These are phyloP conservation scores for Calycopis cecrops DNA, from an alignment of 1,140 invertebrate genomes.

Conservation along the genomic window DNA sequence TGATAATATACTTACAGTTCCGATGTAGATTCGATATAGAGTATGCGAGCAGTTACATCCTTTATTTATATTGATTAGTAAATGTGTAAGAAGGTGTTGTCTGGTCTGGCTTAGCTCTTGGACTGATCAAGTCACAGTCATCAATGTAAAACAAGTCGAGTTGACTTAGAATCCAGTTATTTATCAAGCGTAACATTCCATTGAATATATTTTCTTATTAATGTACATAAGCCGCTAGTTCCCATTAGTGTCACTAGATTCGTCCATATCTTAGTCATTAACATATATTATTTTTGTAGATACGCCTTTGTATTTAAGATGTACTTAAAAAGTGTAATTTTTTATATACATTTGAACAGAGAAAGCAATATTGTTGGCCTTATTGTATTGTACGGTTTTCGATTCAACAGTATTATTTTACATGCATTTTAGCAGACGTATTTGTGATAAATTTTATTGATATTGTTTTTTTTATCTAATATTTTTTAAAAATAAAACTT, in stretches of 20 bases:
- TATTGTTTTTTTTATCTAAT: slow-evolving; percentile 15
- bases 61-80: too few relatives aligned
- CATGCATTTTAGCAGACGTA: slow-evolving; percentile 46
- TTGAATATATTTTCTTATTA: not conserved
- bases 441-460: slow-evolving; percentile 46
- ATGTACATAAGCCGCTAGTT: slow-evolving; percentile 17
- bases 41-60: too few relatives aligned
- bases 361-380: slow-evolving; percentile 64
- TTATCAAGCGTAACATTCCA: not conserved
- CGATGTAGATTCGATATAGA: too few relatives aligned
- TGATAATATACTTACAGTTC: too few relatives aligned
- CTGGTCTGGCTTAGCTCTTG: too few relatives aligned
- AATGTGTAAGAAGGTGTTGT: too few relatives aligned
- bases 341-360: slow-evolving; percentile 12
- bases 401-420: slow-evolving; percentile 52
- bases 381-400: slow-evolving; percentile 36
- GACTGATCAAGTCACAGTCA: not conserved
- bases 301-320: slow-evolving; percentile 58
- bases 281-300: slow-evolving; percentile 38
- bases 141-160: not conserved
- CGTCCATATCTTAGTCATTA: slow-evolving; percentile 72
- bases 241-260: slow-evolving; percentile 47
- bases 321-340: slow-evolving; percentile 42
- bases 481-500: slow-evolving; percentile 14
- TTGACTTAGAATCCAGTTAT: not conserved